Percentiles rank a stretch among this genome's conserved stretches.
phyloP scores from a whole-genome alignment of 2,113 vertebrate species.

The Saccopteryx leptura region DNA sequence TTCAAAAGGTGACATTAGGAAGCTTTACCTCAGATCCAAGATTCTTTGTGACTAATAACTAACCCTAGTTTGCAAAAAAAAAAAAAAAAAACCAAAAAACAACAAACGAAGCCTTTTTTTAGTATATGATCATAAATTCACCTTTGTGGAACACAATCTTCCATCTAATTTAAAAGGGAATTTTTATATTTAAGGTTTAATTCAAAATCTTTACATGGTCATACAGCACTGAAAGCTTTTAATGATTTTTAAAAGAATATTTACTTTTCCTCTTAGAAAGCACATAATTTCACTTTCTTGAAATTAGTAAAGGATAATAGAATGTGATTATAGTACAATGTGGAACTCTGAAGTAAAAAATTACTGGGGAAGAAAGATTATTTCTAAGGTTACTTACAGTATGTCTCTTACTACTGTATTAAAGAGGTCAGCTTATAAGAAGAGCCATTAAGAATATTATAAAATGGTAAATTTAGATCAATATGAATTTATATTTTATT shows the following conservation, averaged over 20 bases:
- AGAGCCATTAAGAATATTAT: background rate
- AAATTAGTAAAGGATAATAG: background rate
- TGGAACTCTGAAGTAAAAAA: conserved; percentile 41
- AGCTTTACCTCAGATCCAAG: background rate
- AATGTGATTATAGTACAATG: background rate
- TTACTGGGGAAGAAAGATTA: background rate
- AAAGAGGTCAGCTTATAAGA: background rate
- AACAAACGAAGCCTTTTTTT: no score
- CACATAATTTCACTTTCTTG: background rate
- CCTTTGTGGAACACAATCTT: background rate
- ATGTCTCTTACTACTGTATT: background rate
- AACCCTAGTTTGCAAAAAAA: background rate
- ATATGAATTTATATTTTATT: background rate
- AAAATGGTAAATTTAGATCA: conserved; percentile 6
- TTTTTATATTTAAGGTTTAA: conserved; percentile 10
- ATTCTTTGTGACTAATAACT: background rate
- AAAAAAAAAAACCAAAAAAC: background rate
- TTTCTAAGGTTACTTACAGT: background rate
- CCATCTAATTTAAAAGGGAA: background rate
- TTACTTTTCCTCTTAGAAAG: background rate
- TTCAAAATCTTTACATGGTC: background rate
- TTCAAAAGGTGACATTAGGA: background rate
- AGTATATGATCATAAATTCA: background rate
- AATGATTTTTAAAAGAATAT: conserved; percentile 14
- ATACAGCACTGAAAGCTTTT: background rate